Evolutionary conservation across 1,140 invertebrate species (phyloP).

Genomic region (Globodera ellingtonae): DNA sequence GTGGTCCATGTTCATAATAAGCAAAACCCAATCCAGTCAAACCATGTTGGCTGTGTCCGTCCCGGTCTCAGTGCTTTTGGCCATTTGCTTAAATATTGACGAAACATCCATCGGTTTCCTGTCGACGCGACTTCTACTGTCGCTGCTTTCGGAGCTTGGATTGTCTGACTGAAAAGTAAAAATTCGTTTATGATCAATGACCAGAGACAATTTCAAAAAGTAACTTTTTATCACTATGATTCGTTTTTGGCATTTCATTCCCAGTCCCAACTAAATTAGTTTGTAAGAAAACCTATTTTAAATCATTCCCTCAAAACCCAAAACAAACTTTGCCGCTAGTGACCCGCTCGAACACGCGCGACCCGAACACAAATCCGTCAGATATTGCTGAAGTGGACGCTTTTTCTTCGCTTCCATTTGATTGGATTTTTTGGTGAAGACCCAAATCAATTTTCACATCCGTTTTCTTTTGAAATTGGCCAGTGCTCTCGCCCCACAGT

Average conservation of each 20-base stretch:
- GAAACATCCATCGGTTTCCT: slow-evolving; percentile 30
- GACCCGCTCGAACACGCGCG: slow-evolving; percentile 41
- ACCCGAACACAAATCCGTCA: slow-evolving; percentile 41
- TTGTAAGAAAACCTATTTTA: too few relatives aligned
- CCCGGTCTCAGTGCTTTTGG: slow-evolving; percentile 11
- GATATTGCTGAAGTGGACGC: slow-evolving; percentile 24
- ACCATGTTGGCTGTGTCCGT: slow-evolving; percentile 19
- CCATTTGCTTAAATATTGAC: slow-evolving; percentile 47
- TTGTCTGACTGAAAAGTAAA: neutral
- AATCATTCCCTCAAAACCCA: neutral
- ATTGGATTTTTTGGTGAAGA: slow-evolving; percentile 14
- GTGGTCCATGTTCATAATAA: neutral
- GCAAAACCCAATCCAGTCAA: slow-evolving; percentile 9
- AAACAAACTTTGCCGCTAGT: slow-evolving; percentile 29
- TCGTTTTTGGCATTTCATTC: neutral
- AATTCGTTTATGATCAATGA: neutral
- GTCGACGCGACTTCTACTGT: slow-evolving; percentile 6
- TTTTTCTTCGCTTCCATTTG: slow-evolving; percentile 25
- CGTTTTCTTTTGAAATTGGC: slow-evolving; percentile 28
- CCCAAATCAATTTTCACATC: slow-evolving; percentile 42
- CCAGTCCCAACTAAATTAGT: too few relatives aligned
- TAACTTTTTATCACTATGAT: neutral
- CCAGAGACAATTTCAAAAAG: neutral
- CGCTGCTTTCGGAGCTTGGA: neutral
- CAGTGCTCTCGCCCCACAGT: slow-evolving; percentile 31